Conservation (phyloP, 1,140 invertebrate genomes). For the Asobara japonica region DNA sequence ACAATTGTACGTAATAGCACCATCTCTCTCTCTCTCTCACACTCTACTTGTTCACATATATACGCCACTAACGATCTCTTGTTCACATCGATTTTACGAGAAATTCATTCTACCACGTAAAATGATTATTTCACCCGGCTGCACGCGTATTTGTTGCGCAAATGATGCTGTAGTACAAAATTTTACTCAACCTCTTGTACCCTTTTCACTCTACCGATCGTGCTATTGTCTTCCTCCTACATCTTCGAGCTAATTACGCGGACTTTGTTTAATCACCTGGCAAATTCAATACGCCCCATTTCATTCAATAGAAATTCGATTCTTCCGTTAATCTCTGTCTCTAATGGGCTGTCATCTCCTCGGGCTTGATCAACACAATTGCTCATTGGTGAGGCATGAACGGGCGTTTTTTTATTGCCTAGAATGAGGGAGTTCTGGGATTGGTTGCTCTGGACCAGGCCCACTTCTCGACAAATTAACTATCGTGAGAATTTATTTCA, state of each 20-base stretch:
- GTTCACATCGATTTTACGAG: constrained; percentile 18
- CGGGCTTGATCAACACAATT: not conserved
- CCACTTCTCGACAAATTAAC: no score
- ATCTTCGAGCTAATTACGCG: constrained; percentile 43
- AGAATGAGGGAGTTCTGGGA: no score
- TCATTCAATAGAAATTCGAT: constrained; percentile 16
- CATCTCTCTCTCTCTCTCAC: not conserved
- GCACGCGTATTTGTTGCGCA: constrained; percentile 2
- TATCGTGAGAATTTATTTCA: no score
- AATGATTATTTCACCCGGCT: constrained; percentile 24
- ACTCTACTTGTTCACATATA: not conserved
- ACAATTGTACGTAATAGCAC: not conserved
- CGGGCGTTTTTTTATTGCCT: not conserved
- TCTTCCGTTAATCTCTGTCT: not conserved
- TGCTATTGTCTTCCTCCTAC: not conserved
- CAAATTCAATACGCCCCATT: constrained; percentile 33
- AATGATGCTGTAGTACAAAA: constrained; percentile 25
- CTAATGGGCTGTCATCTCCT: not conserved
- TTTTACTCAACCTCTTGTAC: not conserved
- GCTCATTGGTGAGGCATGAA: not conserved
- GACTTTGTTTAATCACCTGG: constrained; percentile 44
- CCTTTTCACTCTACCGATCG: not conserved
- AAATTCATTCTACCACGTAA: constrained; percentile 23
- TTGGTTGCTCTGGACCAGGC: no score
- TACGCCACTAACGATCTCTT: constrained; percentile 14